Evolutionary conservation across 2,113 vertebrate genomes (phyloP).

Genomic region (Peucedramus taeniatus): DNA sequence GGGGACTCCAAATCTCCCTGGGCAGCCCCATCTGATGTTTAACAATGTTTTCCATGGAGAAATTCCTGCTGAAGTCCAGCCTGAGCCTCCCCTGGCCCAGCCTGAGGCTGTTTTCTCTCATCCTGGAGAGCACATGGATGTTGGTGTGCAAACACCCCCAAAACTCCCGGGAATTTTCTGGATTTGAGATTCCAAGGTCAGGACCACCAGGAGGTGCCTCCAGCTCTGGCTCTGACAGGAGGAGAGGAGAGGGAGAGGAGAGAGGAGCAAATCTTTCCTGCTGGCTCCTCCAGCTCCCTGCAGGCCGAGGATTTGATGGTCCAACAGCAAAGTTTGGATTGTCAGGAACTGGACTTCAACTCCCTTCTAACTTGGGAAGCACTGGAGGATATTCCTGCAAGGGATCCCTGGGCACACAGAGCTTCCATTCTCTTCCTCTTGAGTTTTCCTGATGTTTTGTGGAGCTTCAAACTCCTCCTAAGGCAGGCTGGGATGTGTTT

Average conservation of each 20-base stretch:
- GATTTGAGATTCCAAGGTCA: neutral
- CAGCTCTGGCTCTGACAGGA: neutral
- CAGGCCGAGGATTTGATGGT: accelerated
- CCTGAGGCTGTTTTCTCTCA: accelerated
- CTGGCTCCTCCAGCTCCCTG: neutral
- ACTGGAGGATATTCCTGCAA: neutral
- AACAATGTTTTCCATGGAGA: neutral
- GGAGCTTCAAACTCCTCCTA: neutral
- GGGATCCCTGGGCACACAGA: neutral
- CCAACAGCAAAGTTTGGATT: accelerated
- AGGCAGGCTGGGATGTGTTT: neutral
- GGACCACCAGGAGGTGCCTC: neutral
- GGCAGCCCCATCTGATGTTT: neutral
- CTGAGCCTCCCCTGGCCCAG: neutral
- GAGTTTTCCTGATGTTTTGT: neutral
- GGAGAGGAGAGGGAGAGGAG: neutral
- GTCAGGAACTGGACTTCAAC: neutral
- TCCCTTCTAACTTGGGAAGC: neutral
- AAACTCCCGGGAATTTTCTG: neutral
- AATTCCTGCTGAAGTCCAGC: neutral
- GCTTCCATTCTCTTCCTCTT: neutral
- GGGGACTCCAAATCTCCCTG: neutral
- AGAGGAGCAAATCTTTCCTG: neutral
- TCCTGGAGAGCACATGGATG: accelerated
- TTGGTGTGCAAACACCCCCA: too few species aligned